Evolutionary conservation across 2,113 vertebrate species (phyloP).

Genomic region (Peromyscus leucopus): DNA sequence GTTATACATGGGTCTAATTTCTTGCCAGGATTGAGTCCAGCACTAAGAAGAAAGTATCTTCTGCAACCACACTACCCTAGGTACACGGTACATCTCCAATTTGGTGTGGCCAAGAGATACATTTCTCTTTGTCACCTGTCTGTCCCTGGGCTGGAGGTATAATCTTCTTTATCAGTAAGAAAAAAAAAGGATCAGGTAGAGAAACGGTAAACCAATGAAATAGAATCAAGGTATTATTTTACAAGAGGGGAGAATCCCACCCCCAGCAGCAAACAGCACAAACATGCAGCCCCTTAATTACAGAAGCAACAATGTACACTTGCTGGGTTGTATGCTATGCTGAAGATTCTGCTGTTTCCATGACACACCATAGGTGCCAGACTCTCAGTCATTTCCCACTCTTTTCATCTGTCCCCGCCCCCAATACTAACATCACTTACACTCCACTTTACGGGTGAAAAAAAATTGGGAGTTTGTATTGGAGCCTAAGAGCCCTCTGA

Average conservation of each 20-base stretch:
- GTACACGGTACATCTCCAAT: background rate
- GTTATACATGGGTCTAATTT: background rate
- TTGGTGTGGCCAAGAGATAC: background rate
- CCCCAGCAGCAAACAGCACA: background rate
- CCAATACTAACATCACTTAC: constrained; percentile 43
- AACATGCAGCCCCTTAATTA: background rate
- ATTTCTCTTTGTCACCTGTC: background rate
- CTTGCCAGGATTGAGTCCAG: background rate
- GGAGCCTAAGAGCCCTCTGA: constrained; percentile 45
- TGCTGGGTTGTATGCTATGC: accelerated
- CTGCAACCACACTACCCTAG: background rate
- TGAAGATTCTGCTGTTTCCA: background rate
- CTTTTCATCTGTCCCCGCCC: background rate
- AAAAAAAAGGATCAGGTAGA: background rate
- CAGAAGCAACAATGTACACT: background rate
- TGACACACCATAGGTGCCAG: background rate
- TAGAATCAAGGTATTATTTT: background rate
- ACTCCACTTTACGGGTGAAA: constrained; percentile 15
- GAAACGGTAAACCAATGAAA: background rate
- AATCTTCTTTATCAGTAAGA: constrained; percentile 8
- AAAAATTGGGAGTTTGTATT: constrained; percentile 34
- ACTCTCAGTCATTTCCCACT: background rate
- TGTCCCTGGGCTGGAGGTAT: background rate
- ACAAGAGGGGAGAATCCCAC: background rate
- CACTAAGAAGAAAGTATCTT: background rate